Evolutionary conservation across 2,113 vertebrate species (phyloP).

Genomic region (Eidolon helvum): DNA sequence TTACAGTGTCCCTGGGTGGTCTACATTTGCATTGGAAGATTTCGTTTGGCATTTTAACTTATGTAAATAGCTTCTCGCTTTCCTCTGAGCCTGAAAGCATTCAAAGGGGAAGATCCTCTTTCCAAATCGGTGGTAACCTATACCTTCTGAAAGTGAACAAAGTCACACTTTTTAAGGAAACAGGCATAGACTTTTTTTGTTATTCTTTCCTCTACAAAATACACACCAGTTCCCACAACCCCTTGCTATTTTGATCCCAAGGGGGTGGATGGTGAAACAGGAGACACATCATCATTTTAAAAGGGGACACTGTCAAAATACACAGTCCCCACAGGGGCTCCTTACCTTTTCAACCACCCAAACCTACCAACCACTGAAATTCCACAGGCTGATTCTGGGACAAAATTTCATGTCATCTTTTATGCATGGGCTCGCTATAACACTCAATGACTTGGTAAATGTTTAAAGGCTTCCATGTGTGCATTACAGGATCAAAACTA

Average conservation of each 20-base stretch:
- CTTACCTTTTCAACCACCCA: neutral
- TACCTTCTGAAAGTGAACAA: conserved; percentile 60
- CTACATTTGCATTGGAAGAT: conserved; percentile 46
- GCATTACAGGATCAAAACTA: neutral
- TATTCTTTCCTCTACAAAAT: conserved; percentile 63
- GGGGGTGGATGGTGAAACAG: neutral
- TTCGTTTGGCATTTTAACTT: conserved; percentile 66
- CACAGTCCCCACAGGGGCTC: conserved; percentile 10
- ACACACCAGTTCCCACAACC: conserved; percentile 40
- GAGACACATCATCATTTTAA: conserved; percentile 21
- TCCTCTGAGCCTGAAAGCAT: conserved; percentile 38
- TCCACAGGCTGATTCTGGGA: neutral
- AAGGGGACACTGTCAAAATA: conserved; percentile 45
- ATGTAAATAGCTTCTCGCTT: conserved; percentile 61
- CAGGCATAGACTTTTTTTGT: conserved; percentile 21
- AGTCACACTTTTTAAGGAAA: conserved; percentile 63
- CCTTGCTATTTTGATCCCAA: conserved; percentile 52
- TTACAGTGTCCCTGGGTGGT: conserved; percentile 36
- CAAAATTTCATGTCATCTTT: neutral
- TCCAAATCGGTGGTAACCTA: conserved; percentile 52
- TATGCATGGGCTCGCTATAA: neutral
- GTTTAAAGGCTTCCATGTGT: conserved; percentile 32
- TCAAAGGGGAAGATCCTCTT: conserved; percentile 61
- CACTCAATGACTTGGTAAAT: neutral
- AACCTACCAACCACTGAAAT: conserved; percentile 1